Percentiles rank a stretch among this genome's conserved stretches.
phyloP scores from a whole-genome alignment of 1,140 invertebrate species.

The Cherax quadricarinatus region DNA sequence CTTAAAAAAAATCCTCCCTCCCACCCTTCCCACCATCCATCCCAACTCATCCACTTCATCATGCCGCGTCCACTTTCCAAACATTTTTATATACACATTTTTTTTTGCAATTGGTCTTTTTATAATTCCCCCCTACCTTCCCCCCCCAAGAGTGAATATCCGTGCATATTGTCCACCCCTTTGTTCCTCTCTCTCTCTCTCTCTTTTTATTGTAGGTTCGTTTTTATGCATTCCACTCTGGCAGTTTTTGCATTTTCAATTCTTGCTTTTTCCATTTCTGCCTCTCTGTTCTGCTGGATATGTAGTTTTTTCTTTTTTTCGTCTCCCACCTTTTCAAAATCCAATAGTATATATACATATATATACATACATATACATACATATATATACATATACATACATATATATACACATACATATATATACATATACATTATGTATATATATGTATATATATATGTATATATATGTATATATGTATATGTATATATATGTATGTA shows the following conservation, averaged over 20 bases:
- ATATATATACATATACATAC: not conserved
- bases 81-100: not conserved
- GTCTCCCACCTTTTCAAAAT: not conserved
- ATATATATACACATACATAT: not conserved
- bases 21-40: not conserved
- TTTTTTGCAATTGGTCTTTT: not conserved
- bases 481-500: too few species aligned
- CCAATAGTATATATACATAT: not conserved
- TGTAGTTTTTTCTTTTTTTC: not conserved
- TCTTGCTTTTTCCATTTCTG: slow-evolving; percentile 32
- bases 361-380: not conserved
- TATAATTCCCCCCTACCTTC: too few species aligned
- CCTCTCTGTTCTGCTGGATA: not conserved
- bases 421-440: not conserved
- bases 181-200: not conserved
- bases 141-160: not conserved
- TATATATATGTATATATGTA: too few species aligned
- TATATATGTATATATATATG: too few species aligned
- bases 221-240: slow-evolving; percentile 29
- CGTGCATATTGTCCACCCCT: not conserved
- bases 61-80: not conserved
- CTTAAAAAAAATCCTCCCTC: too few species aligned
- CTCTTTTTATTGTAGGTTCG: not conserved
- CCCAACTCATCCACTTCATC: not conserved
- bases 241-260: slow-evolving; percentile 31